phyloP scores from a whole-genome alignment of 2,113 vertebrate genomes.

The Podocnemis expansa region DNA sequence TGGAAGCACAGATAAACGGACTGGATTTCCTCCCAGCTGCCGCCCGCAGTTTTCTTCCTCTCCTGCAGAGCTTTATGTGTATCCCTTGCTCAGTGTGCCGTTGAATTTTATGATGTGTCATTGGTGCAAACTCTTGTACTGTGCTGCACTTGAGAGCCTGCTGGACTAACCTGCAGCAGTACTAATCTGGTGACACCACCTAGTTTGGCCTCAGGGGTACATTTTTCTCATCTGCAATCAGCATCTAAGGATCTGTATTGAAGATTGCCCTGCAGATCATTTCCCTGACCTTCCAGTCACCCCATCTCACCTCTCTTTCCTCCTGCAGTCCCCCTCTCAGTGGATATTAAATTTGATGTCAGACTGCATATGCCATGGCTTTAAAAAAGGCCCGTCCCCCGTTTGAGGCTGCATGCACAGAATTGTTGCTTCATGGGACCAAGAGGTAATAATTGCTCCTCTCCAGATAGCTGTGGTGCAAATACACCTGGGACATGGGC shows the following conservation, averaged over 20 bases:
- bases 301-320: background rate
- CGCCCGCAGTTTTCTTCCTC: background rate
- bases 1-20: fast-evolving
- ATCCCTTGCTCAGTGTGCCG: background rate
- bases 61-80: background rate
- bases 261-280: background rate
- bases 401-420: background rate
- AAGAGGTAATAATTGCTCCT: background rate
- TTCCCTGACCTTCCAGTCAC: background rate
- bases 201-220: background rate
- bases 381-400: background rate
- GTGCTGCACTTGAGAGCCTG: background rate
- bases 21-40: background rate
- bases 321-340: background rate
- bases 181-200: background rate
- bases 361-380: background rate
- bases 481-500: background rate
- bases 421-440: background rate
- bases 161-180: background rate
- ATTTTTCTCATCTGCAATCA: background rate
- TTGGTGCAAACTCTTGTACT: background rate
- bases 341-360: background rate
- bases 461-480: background rate
- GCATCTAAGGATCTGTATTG: background rate
- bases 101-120: background rate